Percentiles rank a stretch among this genome's conserved stretches.
phyloP scores from a whole-genome alignment of 2,113 vertebrate species.

The Dolichotis patagonum region DNA sequence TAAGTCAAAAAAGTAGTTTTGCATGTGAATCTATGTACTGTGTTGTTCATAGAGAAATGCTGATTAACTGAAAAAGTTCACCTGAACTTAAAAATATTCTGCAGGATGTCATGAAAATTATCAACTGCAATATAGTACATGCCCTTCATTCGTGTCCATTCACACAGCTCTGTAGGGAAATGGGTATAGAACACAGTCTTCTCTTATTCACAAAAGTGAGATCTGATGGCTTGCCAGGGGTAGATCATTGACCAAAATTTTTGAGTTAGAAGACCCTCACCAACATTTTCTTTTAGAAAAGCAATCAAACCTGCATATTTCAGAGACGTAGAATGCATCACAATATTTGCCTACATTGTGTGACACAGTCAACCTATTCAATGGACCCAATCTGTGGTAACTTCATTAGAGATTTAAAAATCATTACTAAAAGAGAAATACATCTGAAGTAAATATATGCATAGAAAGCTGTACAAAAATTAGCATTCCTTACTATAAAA shows the following conservation, averaged over 20 bases:
- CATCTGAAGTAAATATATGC: neutral
- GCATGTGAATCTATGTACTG: neutral
- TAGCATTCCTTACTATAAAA: neutral
- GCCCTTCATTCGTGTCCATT: neutral
- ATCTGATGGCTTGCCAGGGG: neutral
- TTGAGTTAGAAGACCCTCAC: neutral
- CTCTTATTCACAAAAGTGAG: neutral
- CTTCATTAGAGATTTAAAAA: conserved; percentile 17
- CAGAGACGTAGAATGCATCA: neutral
- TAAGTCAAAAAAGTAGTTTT: neutral
- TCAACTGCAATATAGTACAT: neutral
- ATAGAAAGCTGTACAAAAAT: neutral
- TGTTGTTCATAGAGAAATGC: neutral
- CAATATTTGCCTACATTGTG: neutral
- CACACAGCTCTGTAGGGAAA: neutral
- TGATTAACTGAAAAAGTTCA: neutral
- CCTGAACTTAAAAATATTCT: neutral
- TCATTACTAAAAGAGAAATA: neutral
- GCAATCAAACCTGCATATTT: neutral
- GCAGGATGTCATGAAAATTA: neutral
- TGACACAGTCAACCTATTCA: neutral
- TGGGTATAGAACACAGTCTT: neutral
- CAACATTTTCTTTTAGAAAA: neutral
- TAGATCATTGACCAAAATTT: neutral
- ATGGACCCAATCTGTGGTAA: neutral